phyloP scores from a whole-genome alignment of 2,113 vertebrate genomes.

The Leptobrachium leishanense region DNA sequence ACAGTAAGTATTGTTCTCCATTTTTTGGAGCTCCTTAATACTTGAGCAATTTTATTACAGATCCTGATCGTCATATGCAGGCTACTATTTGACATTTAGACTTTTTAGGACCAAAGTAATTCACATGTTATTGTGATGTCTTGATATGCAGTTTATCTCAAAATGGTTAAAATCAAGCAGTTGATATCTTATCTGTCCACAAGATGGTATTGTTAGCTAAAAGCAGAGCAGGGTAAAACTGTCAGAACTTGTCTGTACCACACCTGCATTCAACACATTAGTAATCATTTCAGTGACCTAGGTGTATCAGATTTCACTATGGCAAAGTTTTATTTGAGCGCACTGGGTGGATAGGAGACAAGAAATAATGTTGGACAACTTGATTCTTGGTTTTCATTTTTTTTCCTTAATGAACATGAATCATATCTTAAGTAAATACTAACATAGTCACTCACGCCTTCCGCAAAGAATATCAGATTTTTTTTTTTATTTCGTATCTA shows the following conservation, averaged over 20 bases:
- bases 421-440: constrained; percentile 34
- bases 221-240: neutral
- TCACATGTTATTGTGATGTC: too few species aligned
- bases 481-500: neutral
- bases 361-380: constrained; percentile 18
- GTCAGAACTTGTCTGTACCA: neutral
- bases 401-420: constrained; percentile 18
- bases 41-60: too few species aligned
- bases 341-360: constrained; percentile 2
- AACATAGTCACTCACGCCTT: constrained; percentile 21
- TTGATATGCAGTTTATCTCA: too few species aligned
- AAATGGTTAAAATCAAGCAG: neutral
- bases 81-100: too few species aligned
- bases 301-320: constrained; percentile 47
- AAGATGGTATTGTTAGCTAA: constrained; percentile 63
- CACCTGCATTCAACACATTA: constrained; percentile 6
- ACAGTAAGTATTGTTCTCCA: too few species aligned
- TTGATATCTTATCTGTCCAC: constrained; percentile 48
- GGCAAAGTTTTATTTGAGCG: constrained; percentile 40
- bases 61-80: too few species aligned
- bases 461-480: constrained; percentile 8
- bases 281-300: constrained; percentile 20
- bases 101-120: too few species aligned
- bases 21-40: too few species aligned
- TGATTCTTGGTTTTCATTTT: neutral